Conservation (phyloP, 2,113 vertebrate species). For the Colius striatus region DNA sequence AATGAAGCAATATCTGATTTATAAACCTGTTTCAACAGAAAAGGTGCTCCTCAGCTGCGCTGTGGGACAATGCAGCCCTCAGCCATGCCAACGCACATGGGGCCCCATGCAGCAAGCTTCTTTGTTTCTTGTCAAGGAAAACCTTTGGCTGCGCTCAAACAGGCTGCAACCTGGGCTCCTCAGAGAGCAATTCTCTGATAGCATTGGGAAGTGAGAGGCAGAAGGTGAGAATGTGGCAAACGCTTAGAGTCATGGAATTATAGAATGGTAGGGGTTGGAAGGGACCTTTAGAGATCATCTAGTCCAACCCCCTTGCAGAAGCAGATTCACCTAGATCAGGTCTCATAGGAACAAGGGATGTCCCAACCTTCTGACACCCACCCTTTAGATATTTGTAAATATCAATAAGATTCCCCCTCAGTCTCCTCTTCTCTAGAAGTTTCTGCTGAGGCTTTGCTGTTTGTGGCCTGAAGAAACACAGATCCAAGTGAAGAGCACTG, state of each 20-base stretch:
- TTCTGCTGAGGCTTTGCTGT: conserved; percentile 6
- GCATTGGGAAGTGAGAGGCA: not conserved
- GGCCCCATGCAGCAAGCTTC: not conserved
- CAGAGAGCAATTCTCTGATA: not conserved
- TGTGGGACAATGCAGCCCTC: not conserved
- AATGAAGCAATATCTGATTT: conserved; percentile 11
- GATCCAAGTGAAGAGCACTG: not conserved
- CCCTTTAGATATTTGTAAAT: no score
- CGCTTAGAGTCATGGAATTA: no score
- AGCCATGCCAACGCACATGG: rapidly evolving
- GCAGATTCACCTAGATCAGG: no score
- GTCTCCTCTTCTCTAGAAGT: no score
- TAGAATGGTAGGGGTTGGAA: no score
- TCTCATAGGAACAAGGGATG: no score
- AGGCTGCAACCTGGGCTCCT: not conserved
- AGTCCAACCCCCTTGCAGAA: no score
- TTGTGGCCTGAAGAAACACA: conserved; percentile 2
- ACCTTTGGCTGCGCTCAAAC: conserved; percentile 19
- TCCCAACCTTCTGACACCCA: no score
- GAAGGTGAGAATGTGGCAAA: not conserved
- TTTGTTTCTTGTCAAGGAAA: conserved; percentile 44
- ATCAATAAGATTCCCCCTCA: no score
- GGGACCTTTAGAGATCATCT: no score
- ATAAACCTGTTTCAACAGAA: conserved; percentile 6
- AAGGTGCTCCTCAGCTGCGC: not conserved